Conservation (phyloP, 2,888 invertebrate species). For the Drosophila macrothrix region DNA sequence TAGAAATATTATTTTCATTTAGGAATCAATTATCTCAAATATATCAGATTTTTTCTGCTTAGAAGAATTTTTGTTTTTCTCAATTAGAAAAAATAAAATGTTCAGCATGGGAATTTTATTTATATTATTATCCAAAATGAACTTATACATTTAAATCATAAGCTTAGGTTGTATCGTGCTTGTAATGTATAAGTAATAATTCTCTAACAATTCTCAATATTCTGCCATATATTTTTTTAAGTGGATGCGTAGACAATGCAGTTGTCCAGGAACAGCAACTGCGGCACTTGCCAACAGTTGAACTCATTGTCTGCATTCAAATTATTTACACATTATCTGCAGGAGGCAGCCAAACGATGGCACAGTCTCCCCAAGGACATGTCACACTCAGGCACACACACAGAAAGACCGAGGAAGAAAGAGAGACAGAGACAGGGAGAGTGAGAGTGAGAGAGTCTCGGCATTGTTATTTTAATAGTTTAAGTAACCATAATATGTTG, state of each 20-base stretch:
- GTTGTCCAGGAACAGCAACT: slow-evolving; percentile 29
- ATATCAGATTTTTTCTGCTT: neutral
- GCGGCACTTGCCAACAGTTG: slow-evolving; percentile 40
- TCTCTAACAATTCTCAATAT: neutral
- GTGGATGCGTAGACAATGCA: slow-evolving; percentile 11
- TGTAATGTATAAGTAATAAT: neutral
- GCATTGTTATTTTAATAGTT: slow-evolving; percentile 79
- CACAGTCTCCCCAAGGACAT: slow-evolving; percentile 29
- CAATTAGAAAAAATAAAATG: neutral
- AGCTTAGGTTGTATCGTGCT: neutral
- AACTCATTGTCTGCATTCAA: slow-evolving; percentile 60
- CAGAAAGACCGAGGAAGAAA: slow-evolving; percentile 21
- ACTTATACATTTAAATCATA: neutral
- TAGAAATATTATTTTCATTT: neutral
- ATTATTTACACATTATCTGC: slow-evolving; percentile 74
- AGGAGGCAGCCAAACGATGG: slow-evolving; percentile 43
- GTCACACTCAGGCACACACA: slow-evolving; percentile 29
- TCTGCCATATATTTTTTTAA: neutral
- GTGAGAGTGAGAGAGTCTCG: slow-evolving; percentile 26
- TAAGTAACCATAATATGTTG: slow-evolving; percentile 81
- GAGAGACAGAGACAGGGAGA: slow-evolving; percentile 14
- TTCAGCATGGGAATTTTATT: neutral
- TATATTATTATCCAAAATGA: neutral
- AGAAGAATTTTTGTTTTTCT: neutral
- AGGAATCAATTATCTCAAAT: neutral